Percentiles rank a stretch among this genome's conserved stretches.
phyloP scores from a whole-genome alignment of 23 tunicate genomes.

The Trididemnum miniatum region DNA sequence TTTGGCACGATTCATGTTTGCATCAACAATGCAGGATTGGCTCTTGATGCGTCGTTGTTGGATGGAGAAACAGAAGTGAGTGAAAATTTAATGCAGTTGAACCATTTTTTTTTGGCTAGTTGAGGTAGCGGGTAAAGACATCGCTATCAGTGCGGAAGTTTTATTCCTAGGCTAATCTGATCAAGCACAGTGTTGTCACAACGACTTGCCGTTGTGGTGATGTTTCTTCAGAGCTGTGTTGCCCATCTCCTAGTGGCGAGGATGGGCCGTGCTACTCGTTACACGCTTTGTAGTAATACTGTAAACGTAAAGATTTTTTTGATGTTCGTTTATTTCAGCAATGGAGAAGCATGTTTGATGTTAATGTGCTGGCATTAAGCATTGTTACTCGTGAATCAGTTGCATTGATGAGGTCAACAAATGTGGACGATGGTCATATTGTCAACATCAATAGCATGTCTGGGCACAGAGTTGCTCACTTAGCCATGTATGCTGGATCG shows the following conservation, averaged over 20 bases:
- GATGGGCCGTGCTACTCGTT: too few relatives aligned
- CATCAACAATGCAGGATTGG: slow-evolving; percentile 84
- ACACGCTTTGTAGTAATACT: too few relatives aligned
- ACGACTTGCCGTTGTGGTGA: too few relatives aligned
- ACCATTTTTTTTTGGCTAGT: too few relatives aligned
- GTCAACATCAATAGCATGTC: slow-evolving; percentile 88
- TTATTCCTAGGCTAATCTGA: neutral
- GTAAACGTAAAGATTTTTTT: too few relatives aligned
- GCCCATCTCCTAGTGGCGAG: too few relatives aligned
- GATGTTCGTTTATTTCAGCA: slow-evolving; percentile 19
- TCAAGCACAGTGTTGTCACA: too few relatives aligned
- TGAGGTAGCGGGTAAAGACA: too few relatives aligned
- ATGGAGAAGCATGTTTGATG: slow-evolving; percentile 63
- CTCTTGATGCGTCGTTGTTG: slow-evolving; percentile 45
- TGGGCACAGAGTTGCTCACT: slow-evolving; percentile 25
- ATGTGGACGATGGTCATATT: slow-evolving; percentile 77
- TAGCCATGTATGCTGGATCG: slow-evolving; percentile 16
- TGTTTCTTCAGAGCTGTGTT: too few relatives aligned
- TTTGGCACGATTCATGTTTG: slow-evolving; percentile 64
- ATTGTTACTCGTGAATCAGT: slow-evolving; percentile 67
- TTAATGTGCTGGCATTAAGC: slow-evolving; percentile 58
- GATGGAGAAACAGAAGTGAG: slow-evolving; percentile 66
- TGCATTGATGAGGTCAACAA: slow-evolving; percentile 48
- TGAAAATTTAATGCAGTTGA: too few relatives aligned
- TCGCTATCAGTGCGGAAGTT: too few relatives aligned